Evolutionary conservation across 2,113 vertebrate genomes (phyloP).

Genomic region (Mirza zaza): DNA sequence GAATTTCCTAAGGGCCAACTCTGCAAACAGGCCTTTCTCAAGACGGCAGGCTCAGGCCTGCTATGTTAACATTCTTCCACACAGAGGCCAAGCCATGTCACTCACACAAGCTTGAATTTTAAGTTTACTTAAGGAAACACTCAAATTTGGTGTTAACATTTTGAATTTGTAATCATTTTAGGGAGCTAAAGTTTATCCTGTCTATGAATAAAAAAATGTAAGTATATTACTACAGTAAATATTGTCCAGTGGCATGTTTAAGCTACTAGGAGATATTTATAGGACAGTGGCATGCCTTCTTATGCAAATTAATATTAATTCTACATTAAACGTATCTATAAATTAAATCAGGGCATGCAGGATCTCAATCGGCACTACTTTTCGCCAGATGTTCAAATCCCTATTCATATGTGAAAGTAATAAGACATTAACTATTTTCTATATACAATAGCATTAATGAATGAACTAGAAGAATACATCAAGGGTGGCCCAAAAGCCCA

Average conservation of each 20-base stretch:
- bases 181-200: neutral
- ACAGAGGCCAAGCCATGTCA: neutral
- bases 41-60: neutral
- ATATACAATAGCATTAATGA: neutral
- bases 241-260: neutral
- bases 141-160: neutral
- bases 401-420: neutral
- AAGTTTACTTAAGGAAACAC: constrained; percentile 11
- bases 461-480: neutral
- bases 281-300: neutral
- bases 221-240: constrained; percentile 29
- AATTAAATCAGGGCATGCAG: neutral
- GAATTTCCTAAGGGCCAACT: neutral
- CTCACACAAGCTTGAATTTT: neutral
- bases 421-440: neutral
- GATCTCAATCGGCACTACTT: neutral
- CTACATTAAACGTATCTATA: constrained; percentile 24
- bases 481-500: neutral
- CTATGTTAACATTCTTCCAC: neutral
- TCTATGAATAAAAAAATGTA: neutral
- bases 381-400: constrained; percentile 5
- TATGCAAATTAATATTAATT: constrained; percentile 1
- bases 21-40: neutral
- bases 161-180: constrained; percentile 30
- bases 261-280: constrained; percentile 29